Conservation (phyloP, 2,888 invertebrate genomes). For the Ophioninae sp. region DNA sequence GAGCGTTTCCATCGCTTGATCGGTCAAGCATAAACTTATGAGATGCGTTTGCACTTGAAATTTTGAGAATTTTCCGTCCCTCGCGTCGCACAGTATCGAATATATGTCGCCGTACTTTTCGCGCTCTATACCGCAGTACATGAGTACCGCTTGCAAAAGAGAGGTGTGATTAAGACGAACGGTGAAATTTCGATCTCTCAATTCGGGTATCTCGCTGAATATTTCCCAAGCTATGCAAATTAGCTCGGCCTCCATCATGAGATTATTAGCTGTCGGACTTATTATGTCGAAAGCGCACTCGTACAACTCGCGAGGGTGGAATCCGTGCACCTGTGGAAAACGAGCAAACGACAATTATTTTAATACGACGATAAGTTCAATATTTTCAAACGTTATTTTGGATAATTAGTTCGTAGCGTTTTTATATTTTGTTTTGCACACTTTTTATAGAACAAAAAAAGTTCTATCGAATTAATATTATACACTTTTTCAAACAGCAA, state of each 20-base stretch:
- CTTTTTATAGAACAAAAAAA: no score
- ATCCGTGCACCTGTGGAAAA: constrained; percentile 81
- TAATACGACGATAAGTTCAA: background rate
- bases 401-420: background rate
- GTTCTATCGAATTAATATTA: no score
- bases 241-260: constrained; percentile 93
- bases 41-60: constrained; percentile 88
- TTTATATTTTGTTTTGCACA: no score
- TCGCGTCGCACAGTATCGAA: constrained; percentile 81
- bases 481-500: no score
- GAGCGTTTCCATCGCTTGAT: constrained; percentile 85
- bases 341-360: background rate
- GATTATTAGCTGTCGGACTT: constrained; percentile 87
- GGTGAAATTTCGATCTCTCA: constrained; percentile 85
- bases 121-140: constrained; percentile 90
- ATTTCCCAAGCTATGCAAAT: constrained; percentile 90
- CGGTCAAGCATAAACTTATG: constrained; percentile 86
- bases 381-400: background rate
- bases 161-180: constrained; percentile 91
- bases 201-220: constrained; percentile 85
- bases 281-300: constrained; percentile 98
- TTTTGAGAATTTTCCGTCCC: constrained; percentile 85
- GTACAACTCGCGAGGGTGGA: constrained; percentile 93
- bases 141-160: constrained; percentile 88
- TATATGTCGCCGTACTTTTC: constrained; percentile 84